phyloP scores from a whole-genome alignment of 2,888 invertebrate genomes.

The Rotaria macrura region DNA sequence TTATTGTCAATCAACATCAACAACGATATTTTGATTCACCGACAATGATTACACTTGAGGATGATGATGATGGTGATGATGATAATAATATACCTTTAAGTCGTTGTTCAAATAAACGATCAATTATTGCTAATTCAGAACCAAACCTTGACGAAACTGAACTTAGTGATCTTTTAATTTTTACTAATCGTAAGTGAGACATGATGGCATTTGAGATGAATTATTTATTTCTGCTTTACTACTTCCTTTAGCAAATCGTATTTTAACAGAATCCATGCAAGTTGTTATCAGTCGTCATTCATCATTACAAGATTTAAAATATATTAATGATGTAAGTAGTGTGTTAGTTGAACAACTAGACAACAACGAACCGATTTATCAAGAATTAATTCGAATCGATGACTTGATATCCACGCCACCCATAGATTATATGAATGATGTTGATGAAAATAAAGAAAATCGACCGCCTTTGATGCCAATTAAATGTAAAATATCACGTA shows the following conservation, averaged over 20 bases:
- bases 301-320: neutral
- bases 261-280: neutral
- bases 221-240: no score
- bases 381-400: neutral
- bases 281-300: neutral
- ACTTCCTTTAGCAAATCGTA: neutral
- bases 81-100: neutral
- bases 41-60: neutral
- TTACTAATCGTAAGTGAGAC: neutral
- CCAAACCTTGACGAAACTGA: neutral
- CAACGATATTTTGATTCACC: slow-evolving; percentile 1
- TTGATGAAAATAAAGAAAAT: slow-evolving; percentile 8
- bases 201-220: neutral
- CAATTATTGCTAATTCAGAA: neutral
- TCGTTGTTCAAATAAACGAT: neutral
- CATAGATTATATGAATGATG: neutral
- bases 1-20: neutral
- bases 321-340: neutral
- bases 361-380: neutral
- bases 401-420: neutral
- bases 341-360: neutral
- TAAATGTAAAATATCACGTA: neutral
- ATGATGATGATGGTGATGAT: neutral
- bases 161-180: neutral
- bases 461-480: neutral